Conservation (phyloP, 2,113 vertebrate species). For the Butastur rufipennis region DNA sequence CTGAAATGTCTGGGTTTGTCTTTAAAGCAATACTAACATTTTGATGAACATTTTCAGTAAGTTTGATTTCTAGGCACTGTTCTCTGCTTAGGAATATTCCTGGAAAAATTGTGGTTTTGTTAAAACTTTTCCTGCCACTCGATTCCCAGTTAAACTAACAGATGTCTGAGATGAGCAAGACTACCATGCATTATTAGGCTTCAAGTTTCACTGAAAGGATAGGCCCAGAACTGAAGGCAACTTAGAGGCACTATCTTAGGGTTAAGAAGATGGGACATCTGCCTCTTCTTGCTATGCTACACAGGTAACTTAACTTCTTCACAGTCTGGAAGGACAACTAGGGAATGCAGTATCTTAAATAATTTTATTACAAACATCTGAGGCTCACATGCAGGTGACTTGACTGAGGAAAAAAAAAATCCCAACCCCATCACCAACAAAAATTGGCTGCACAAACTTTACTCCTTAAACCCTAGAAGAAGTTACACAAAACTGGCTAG, state of each 20-base stretch:
- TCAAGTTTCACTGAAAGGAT: not conserved
- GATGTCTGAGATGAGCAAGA: not conserved
- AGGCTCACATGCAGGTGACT: not conserved
- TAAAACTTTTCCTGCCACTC: not conserved
- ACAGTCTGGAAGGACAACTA: not conserved
- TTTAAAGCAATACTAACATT: not conserved
- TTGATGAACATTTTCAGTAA: not conserved
- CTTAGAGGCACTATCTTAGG: not conserved
- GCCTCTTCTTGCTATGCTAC: not conserved
- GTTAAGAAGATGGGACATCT: not conserved
- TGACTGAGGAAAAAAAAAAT: not conserved
- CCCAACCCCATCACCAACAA: not conserved
- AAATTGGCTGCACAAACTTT: not conserved
- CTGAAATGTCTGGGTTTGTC: not conserved
- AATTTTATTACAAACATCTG: not conserved
- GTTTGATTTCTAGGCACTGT: not conserved
- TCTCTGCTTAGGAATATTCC: not conserved
- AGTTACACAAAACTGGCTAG: not conserved
- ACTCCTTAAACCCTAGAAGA: not conserved
- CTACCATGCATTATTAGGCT: not conserved
- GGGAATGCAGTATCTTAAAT: not conserved
- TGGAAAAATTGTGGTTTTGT: not conserved
- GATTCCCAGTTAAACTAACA: not conserved
- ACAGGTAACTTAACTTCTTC: not conserved
- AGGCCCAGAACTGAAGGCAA: not conserved